Conservation (phyloP, 2,113 vertebrate species). For the Stomatorhinus ivindoensis region DNA sequence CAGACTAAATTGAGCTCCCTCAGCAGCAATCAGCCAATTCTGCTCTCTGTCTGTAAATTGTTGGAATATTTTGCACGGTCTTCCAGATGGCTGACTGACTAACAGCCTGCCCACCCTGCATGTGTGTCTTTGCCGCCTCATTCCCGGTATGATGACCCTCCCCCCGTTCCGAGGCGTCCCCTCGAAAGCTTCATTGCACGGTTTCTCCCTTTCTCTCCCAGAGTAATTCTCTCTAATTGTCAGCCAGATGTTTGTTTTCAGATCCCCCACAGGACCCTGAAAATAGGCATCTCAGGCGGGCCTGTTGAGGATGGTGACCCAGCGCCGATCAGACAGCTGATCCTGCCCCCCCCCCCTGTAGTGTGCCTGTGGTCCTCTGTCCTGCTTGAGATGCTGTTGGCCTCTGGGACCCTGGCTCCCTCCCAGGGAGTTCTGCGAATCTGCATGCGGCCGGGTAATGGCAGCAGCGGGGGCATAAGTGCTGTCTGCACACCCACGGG, state of each 20-base stretch:
- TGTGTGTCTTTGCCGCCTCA: slow-evolving; percentile 28
- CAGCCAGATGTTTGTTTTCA: slow-evolving; percentile 40
- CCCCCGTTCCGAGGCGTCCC: slow-evolving; percentile 30
- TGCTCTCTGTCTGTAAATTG: slow-evolving; percentile 36
- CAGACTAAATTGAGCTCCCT: slow-evolving; percentile 44
- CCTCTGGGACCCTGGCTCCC: not conserved
- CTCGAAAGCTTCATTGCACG: slow-evolving; percentile 27
- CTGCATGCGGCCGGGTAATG: not conserved
- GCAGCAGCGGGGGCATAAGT: not conserved
- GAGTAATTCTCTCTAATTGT: slow-evolving; percentile 23
- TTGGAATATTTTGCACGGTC: slow-evolving; percentile 38
- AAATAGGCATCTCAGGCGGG: slow-evolving; percentile 25
- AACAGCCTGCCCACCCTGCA: slow-evolving; percentile 35
- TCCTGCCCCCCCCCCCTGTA: not conserved
- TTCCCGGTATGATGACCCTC: slow-evolving; percentile 35
- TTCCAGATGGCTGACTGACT: slow-evolving; percentile 47
- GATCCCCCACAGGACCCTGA: slow-evolving; percentile 11
- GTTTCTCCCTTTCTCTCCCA: slow-evolving; percentile 11
- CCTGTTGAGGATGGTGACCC: not conserved
- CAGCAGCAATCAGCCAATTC: slow-evolving; percentile 38
- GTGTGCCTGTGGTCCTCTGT: not conserved
- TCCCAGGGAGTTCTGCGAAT: not conserved
- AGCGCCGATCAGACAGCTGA: not conserved
- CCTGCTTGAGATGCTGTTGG: not conserved
- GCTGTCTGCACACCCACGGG: not conserved